phyloP scores from a whole-genome alignment of 2,797 vertebrate species.

The Cygnus olor region DNA sequence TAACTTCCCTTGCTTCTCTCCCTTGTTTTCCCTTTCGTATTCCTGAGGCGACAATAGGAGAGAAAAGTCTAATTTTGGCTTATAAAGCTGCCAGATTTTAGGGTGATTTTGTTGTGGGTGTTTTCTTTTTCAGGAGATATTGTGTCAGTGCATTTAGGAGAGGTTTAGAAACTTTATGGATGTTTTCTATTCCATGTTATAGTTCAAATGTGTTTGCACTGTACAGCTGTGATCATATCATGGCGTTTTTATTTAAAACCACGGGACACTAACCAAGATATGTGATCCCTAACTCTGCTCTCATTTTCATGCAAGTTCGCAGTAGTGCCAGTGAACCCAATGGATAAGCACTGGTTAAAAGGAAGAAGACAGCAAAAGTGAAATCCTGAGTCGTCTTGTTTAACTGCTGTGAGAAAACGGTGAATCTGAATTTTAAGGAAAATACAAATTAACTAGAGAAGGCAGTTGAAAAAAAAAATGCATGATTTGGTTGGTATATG shows the following conservation, averaged over 20 bases:
- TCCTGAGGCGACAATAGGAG: background rate
- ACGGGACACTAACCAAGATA: background rate
- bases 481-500: background rate
- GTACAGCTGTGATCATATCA: background rate
- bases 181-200: background rate
- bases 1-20: background rate
- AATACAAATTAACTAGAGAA: background rate
- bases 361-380: background rate
- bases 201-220: background rate
- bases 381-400: background rate
- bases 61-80: background rate
- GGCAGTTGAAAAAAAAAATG: background rate
- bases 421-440: background rate
- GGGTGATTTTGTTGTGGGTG: background rate
- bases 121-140: background rate
- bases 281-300: background rate
- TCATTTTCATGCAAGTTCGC: background rate
- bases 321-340: background rate
- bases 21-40: background rate
- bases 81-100: background rate
- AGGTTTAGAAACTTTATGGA: background rate
- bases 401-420: background rate
- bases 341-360: background rate
- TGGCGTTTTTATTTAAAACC: background rate
- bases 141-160: background rate